Evolutionary conservation across 2,113 vertebrate genomes (phyloP).

Genomic region (Gobiocypris rarus): DNA sequence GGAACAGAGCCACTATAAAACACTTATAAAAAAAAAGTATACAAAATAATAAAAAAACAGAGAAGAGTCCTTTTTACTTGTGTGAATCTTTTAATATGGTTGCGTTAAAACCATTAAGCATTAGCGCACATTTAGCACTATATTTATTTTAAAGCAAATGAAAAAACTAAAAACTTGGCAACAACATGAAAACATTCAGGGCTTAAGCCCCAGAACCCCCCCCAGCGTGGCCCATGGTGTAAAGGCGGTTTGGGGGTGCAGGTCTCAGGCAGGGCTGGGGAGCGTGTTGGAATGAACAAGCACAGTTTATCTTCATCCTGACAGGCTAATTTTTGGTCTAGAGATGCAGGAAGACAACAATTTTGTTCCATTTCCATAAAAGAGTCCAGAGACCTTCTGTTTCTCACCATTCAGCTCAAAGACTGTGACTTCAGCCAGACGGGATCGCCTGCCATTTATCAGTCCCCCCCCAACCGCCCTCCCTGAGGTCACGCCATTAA

Average conservation of each 20-base stretch:
- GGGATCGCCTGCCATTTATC: slow-evolving; percentile 55
- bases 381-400: slow-evolving; percentile 82
- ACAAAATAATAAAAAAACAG: background rate
- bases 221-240: background rate
- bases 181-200: background rate
- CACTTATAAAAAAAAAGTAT: background rate
- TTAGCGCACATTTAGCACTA: background rate
- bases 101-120: background rate
- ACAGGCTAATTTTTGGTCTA: slow-evolving; percentile 82
- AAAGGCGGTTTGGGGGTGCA: slow-evolving; percentile 17
- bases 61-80: background rate
- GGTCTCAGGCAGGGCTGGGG: slow-evolving; percentile 53
- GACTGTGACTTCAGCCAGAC: slow-evolving; percentile 42
- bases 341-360: slow-evolving; percentile 92
- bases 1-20: background rate
- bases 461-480: slow-evolving; percentile 43
- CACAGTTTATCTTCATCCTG: slow-evolving; percentile 75
- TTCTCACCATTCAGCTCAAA: slow-evolving; percentile 61
- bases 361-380: slow-evolving; percentile 91
- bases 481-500: slow-evolving; percentile 42
- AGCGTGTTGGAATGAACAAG: slow-evolving; percentile 77
- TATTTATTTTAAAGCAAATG: background rate
- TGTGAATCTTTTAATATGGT: background rate
- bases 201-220: too few species aligned
- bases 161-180: background rate